These are phyloP conservation scores for Antheraea yamamai DNA, from an alignment of 2,888 invertebrate species.

Conservation along the genomic window DNA sequence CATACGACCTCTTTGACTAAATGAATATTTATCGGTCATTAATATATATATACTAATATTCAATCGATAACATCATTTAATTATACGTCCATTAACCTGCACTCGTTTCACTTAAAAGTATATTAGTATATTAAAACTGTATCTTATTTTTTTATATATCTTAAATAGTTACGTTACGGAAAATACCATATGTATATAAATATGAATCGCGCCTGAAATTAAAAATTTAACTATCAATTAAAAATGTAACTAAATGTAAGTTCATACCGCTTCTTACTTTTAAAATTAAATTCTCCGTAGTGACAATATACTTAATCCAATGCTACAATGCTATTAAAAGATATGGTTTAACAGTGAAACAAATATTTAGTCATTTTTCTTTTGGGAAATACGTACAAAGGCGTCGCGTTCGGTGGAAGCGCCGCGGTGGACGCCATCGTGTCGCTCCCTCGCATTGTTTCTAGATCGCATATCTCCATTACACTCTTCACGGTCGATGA, in stretches of 20 bases:
- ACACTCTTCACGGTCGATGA: background rate
- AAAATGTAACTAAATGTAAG: no score
- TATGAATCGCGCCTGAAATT: no score
- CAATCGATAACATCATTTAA: background rate
- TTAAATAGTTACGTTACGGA: no score
- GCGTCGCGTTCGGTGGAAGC: background rate
- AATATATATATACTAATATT: background rate
- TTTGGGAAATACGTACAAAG: background rate
- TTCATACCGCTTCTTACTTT: no score
- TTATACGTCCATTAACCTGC: background rate
- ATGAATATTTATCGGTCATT: background rate
- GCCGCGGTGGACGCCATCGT: background rate
- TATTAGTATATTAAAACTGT: no score
- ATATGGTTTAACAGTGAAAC: no score
- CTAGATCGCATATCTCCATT: background rate
- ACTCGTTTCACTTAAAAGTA: background rate
- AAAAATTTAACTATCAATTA: no score
- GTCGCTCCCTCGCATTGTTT: background rate
- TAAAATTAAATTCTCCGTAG: no score
- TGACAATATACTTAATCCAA: no score
- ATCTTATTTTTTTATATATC: no score
- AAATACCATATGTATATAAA: no score
- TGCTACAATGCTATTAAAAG: no score
- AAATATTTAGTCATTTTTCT: background rate
- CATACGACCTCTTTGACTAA: constrained; percentile 14